Conservation (phyloP, 92 coral and sea anemone species). For the Galaxea fascicularis region DNA sequence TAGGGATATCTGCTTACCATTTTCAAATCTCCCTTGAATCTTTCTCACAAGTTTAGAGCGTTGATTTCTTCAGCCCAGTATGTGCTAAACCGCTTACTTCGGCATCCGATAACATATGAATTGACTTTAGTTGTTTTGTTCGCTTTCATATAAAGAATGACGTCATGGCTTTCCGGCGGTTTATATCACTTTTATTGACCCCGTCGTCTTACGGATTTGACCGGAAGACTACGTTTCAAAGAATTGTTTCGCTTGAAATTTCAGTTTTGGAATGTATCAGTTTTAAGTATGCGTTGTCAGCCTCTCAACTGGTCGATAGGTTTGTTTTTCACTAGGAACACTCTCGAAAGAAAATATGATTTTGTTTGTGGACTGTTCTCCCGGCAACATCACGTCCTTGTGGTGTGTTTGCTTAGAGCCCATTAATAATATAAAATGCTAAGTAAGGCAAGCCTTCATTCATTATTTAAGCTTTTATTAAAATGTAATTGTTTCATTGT, state of each 20-base stretch:
- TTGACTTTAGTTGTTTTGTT: background rate
- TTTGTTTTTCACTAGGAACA: background rate
- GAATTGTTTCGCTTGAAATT: background rate
- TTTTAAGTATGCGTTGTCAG: background rate
- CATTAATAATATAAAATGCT: background rate
- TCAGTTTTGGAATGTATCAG: background rate
- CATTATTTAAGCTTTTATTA: background rate
- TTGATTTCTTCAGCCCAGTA: background rate
- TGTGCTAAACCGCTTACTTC: background rate
- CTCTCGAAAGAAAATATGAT: background rate
- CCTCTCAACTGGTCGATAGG: background rate
- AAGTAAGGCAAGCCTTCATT: background rate
- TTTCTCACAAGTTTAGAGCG: background rate
- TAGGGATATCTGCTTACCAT: constrained; percentile 7
- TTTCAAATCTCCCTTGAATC: background rate
- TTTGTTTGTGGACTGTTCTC: background rate
- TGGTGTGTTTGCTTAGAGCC: background rate
- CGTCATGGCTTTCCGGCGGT: constrained; percentile 18
- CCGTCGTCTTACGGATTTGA: background rate
- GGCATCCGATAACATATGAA: background rate
- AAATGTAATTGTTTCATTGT: background rate
- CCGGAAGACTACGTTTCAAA: background rate
- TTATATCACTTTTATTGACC: background rate
- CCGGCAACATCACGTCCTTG: background rate
- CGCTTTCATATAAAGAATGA: background rate